These are phyloP conservation scores for Rhagologus leucostigma DNA, from an alignment of 2,113 vertebrate species.

Conservation along the genomic window DNA sequence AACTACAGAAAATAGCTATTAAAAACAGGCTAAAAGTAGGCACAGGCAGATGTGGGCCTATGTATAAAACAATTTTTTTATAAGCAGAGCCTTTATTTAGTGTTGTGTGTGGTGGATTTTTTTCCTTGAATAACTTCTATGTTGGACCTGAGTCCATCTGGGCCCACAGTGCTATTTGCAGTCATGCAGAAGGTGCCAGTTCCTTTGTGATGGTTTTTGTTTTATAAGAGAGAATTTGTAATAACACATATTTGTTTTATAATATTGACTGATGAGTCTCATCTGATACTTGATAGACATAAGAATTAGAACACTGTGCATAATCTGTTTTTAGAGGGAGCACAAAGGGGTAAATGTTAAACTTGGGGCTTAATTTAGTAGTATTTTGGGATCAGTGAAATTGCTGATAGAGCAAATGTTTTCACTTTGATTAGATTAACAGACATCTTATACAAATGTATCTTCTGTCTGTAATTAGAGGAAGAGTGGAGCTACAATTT, in stretches of 20 bases:
- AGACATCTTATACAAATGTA: neutral
- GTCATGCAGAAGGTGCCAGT: neutral
- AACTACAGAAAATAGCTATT: neutral
- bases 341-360: neutral
- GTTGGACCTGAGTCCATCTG: neutral
- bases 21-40: neutral
- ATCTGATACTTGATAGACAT: neutral
- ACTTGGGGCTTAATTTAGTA: neutral
- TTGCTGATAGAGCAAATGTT: neutral
- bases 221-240: neutral
- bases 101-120: neutral
- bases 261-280: neutral
- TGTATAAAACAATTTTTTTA: neutral
- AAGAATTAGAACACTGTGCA: neutral
- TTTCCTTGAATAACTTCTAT: neutral
- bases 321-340: neutral
- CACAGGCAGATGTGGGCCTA: neutral
- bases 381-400: neutral
- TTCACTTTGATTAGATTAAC: neutral
- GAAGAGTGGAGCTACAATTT: conserved; percentile 85
- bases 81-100: neutral
- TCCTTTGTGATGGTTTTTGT: neutral
- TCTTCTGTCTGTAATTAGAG: conserved; percentile 72
- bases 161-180: neutral
- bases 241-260: neutral